A percentile compares a stretch with the other conserved stretches of the same genome.
Evolutionary conservation across 2,113 vertebrate species (phyloP).

Genomic region (Aplodontia rufa): DNA sequence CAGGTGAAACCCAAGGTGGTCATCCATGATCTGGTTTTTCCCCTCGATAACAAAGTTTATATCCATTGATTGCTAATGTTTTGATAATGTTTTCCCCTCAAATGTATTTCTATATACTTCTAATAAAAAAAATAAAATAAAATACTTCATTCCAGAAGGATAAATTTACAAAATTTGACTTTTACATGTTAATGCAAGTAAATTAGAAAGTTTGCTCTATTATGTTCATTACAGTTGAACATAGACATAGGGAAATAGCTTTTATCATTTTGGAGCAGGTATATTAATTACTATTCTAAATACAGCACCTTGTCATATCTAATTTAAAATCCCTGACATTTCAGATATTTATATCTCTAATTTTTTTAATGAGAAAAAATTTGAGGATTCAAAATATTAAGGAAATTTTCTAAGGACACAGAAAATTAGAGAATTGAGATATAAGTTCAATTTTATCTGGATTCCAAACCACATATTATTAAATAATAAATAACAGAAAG

Average conservation of each 20-base stretch:
- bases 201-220: background rate
- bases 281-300: background rate
- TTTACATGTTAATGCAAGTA: background rate
- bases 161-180: background rate
- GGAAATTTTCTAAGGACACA: background rate
- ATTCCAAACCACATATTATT: background rate
- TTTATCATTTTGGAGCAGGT: background rate
- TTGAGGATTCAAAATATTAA: background rate
- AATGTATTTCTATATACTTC: too few species aligned
- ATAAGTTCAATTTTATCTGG: background rate
- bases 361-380: background rate
- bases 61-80: too few species aligned
- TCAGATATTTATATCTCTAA: background rate
- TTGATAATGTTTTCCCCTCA: too few species aligned
- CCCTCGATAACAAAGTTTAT: too few species aligned
- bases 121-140: too few species aligned
- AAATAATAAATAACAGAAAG: background rate
- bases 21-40: too few species aligned
- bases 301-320: background rate
- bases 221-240: background rate
- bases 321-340: background rate
- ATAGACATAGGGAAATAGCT: background rate
- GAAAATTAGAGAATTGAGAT: background rate
- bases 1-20: too few species aligned
- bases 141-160: background rate